A percentile compares a stretch with the other conserved stretches of the same genome.
phyloP scores from a whole-genome alignment of 2,888 invertebrate genomes.

The Strigamia maritima region DNA sequence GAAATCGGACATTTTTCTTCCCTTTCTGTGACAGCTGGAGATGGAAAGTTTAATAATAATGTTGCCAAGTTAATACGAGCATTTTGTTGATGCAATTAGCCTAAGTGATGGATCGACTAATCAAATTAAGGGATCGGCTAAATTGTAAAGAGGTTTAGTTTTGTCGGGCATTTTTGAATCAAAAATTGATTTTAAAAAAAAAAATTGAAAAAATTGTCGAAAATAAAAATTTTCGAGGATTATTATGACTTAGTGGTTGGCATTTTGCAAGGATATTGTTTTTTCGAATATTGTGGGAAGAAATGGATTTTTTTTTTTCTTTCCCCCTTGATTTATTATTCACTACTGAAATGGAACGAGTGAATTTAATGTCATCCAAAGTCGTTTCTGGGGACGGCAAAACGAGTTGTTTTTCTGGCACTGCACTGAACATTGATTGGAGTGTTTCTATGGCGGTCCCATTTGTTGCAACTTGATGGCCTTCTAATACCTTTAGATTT shows the following conservation, averaged over 20 bases:
- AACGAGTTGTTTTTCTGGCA: conserved; percentile 17
- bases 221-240: too few species aligned
- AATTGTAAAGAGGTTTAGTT: neutral
- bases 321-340: conserved; percentile 14
- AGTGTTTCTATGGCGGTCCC: neutral
- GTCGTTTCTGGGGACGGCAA: neutral
- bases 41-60: conserved; percentile 20
- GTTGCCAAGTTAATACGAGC: neutral
- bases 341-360: conserved; percentile 17
- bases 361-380: conserved; percentile 26
- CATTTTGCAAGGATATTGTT: neutral
- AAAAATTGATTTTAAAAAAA: neutral
- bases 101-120: conserved; percentile 7
- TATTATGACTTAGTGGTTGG: neutral
- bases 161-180: neutral
- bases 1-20: neutral
- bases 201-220: too few species aligned
- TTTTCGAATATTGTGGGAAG: neutral
- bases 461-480: neutral
- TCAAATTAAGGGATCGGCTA: conserved; percentile 3
- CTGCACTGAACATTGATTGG: conserved; percentile 1
- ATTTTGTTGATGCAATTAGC: conserved; percentile 18
- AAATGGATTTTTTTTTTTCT: neutral
- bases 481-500: neutral
- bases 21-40: neutral